Evolutionary conservation across 2,113 vertebrate genomes (phyloP).

Genomic region (Ciconia stormi): DNA sequence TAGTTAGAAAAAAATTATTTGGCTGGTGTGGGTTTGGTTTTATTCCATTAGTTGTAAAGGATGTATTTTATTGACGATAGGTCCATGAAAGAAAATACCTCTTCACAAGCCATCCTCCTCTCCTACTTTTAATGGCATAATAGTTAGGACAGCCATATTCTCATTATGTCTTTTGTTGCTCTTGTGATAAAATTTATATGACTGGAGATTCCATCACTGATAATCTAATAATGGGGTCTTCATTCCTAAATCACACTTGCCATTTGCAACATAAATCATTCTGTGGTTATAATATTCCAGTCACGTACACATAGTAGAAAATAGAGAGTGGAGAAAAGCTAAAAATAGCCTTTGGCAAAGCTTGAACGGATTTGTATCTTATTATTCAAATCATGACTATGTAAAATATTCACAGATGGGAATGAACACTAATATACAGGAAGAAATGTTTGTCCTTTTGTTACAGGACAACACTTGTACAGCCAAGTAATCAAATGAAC

Average conservation of each 20-base stretch:
- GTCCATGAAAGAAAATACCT: neutral
- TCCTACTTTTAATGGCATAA: neutral
- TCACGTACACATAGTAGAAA: neutral
- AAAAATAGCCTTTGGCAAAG: neutral
- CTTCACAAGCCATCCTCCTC: neutral
- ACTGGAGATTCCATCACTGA: neutral
- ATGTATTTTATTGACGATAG: neutral
- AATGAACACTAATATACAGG: neutral
- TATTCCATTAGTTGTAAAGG: neutral
- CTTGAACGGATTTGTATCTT: neutral
- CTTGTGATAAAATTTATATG: neutral
- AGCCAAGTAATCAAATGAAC: neutral
- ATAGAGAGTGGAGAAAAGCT: neutral
- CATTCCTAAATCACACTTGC: neutral
- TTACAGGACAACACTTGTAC: neutral
- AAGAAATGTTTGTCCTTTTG: neutral
- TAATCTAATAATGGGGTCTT: neutral
- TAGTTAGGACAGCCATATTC: neutral
- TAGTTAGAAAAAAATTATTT: neutral
- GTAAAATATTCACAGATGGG: neutral
- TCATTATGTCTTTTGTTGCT: neutral
- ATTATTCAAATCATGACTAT: neutral
- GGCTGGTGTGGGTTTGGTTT: neutral
- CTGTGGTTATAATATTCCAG: neutral
- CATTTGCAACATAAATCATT: neutral